phyloP scores from a whole-genome alignment of 2,113 vertebrate genomes.

The Argyrosomus japonicus region DNA sequence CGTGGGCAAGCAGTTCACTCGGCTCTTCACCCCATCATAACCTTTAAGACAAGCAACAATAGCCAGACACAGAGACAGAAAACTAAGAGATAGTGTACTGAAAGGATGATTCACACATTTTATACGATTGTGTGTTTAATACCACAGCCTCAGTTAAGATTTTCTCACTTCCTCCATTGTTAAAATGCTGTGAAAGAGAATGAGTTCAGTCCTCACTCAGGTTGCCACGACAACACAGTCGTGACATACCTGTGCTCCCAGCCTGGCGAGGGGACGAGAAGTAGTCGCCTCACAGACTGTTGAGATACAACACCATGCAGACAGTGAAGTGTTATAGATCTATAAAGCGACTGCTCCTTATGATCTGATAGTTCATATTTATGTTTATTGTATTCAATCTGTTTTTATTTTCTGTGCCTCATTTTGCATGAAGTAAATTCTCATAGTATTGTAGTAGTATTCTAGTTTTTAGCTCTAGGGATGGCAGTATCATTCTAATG shows the following conservation, averaged over 20 bases:
- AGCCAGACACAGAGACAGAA: background rate
- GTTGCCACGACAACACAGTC: constrained; percentile 73
- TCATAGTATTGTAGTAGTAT: too few relatives aligned
- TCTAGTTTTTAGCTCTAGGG: background rate
- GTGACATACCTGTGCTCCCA: constrained; percentile 52
- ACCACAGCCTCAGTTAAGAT: constrained; percentile 1
- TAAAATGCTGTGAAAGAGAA: constrained; percentile 40
- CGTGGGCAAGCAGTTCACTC: constrained; percentile 21
- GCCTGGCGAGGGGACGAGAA: constrained; percentile 21
- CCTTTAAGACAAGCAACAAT: constrained; percentile 28
- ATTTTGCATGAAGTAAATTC: background rate
- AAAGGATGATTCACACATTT: background rate
- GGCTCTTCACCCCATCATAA: constrained; percentile 31
- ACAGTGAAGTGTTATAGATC: background rate
- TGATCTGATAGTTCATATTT: background rate
- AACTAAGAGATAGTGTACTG: background rate
- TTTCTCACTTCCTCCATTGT: constrained; percentile 38
- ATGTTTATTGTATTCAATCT: background rate
- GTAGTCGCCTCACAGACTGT: constrained; percentile 6
- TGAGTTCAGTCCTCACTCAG: constrained; percentile 24
- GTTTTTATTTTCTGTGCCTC: background rate
- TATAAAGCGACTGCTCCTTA: background rate
- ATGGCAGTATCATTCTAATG: background rate
- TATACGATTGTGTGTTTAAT: constrained; percentile 4
- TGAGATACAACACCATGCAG: background rate